Conservation (phyloP, 1,140 invertebrate species). For the Drosophila orena region DNA sequence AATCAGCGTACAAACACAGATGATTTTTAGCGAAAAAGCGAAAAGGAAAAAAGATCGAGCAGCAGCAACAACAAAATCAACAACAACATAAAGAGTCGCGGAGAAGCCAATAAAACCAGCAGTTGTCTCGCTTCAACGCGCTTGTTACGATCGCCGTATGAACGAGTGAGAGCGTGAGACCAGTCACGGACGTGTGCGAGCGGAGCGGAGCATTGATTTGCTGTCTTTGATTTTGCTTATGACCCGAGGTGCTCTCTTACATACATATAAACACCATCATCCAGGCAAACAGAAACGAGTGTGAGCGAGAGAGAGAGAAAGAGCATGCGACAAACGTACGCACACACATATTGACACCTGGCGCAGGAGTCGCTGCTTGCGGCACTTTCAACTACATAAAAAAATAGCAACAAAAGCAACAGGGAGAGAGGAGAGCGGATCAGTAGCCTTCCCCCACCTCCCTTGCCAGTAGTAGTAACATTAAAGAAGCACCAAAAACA, state of each 20-base stretch:
- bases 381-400: constrained; percentile 59
- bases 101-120: constrained; percentile 79
- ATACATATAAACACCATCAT: constrained; percentile 26
- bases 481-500: constrained; percentile 19
- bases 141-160: constrained; percentile 38
- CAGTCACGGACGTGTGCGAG: constrained; percentile 77
- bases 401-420: constrained; percentile 36
- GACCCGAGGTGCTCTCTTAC: constrained; percentile 68
- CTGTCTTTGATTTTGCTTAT: constrained; percentile 77
- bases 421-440: constrained; percentile 24
- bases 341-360: constrained; percentile 64
- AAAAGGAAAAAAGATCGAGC: constrained; percentile 79
- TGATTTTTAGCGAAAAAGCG: constrained; percentile 81
- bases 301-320: constrained; percentile 14
- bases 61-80: constrained; percentile 9
- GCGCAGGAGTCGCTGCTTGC: constrained; percentile 61
- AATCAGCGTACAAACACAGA: constrained; percentile 80
- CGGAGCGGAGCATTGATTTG: constrained; percentile 67
- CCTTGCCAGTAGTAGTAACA: constrained; percentile 5
- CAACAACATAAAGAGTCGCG: constrained; percentile 28
- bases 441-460: constrained; percentile 4
- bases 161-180: constrained; percentile 53
- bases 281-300: constrained; percentile 5
- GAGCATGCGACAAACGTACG: constrained; percentile 11
- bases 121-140: constrained; percentile 77